A percentile compares a stretch with the other conserved stretches of the same genome.
Evolutionary conservation across 1,140 invertebrate genomes (phyloP).

Genomic region (Drosophila busckii): DNA sequence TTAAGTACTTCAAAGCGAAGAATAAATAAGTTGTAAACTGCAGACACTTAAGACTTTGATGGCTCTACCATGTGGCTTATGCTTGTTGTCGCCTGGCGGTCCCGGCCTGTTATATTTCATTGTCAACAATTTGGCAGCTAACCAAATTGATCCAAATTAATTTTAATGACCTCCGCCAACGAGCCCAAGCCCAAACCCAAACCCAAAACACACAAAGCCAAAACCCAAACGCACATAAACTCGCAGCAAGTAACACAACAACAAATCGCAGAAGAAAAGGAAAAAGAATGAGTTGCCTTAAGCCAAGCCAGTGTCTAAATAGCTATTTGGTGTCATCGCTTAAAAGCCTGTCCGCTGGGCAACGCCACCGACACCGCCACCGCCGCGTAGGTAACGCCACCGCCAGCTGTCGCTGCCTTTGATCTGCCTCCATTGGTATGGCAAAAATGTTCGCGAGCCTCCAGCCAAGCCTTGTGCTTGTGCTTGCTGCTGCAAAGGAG

Average conservation of each 20-base stretch:
- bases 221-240: too few relatives aligned
- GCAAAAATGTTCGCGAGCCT: slow-evolving; percentile 46
- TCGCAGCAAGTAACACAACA: too few relatives aligned
- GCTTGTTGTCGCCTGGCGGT: slow-evolving; percentile 14
- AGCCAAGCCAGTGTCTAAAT: slow-evolving; percentile 66
- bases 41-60: slow-evolving; percentile 49
- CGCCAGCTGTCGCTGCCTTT: slow-evolving; percentile 63
- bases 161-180: slow-evolving; percentile 69
- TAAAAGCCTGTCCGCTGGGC: slow-evolving; percentile 77
- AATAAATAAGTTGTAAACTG: slow-evolving; percentile 74
- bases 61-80: slow-evolving; percentile 43
- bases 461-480: slow-evolving; percentile 2
- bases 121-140: slow-evolving; percentile 78
- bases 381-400: slow-evolving; percentile 76
- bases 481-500: slow-evolving; percentile 15
- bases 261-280: too few relatives aligned
- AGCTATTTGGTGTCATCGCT: slow-evolving; percentile 78
- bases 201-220: too few relatives aligned
- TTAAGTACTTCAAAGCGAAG: slow-evolving; percentile 31
- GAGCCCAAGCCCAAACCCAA: background rate
- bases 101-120: slow-evolving; percentile 72
- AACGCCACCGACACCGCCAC: slow-evolving; percentile 44
- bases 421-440: slow-evolving; percentile 59
- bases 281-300: background rate
- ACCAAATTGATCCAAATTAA: slow-evolving; percentile 79